phyloP scores from a whole-genome alignment of 2,888 invertebrate species.

The Phortica magna region DNA sequence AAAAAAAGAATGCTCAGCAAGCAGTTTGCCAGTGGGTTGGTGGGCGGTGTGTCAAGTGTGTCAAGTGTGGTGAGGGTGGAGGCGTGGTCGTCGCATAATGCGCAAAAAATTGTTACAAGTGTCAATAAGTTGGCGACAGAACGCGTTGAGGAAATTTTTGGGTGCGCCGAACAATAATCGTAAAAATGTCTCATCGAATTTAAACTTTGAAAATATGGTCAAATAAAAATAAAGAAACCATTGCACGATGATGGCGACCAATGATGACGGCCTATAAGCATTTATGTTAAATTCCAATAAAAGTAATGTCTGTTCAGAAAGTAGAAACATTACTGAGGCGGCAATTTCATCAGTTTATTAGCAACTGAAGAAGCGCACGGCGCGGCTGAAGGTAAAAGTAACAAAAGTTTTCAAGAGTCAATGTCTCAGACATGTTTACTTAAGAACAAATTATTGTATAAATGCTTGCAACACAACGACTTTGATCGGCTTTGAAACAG shows the following conservation, averaged over 20 bases:
- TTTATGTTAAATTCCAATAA: constrained; percentile 5
- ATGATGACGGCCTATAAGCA: neutral
- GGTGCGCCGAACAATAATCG: constrained; percentile 57
- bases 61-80: neutral
- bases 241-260: neutral
- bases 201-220: constrained; percentile 14
- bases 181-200: constrained; percentile 55
- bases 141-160: constrained; percentile 2
- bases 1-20: too few relatives aligned
- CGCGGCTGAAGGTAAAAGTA: neutral
- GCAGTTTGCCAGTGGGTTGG: too few relatives aligned
- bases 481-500: too few relatives aligned
- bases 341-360: constrained; percentile 54
- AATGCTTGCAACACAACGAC: too few relatives aligned
- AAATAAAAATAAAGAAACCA: neutral
- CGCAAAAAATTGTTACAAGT: constrained; percentile 64
- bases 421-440: too few relatives aligned
- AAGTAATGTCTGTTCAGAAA: neutral
- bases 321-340: neutral
- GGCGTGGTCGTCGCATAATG: neutral
- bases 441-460: too few relatives aligned
- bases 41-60: too few relatives aligned
- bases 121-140: constrained; percentile 52
- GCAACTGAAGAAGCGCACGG: constrained; percentile 65
- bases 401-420: too few relatives aligned